A percentile compares a stretch with the other conserved stretches of the same genome.
Evolutionary conservation across 2,113 vertebrate genomes (phyloP).

Genomic region (Odocoileus hemionus): DNA sequence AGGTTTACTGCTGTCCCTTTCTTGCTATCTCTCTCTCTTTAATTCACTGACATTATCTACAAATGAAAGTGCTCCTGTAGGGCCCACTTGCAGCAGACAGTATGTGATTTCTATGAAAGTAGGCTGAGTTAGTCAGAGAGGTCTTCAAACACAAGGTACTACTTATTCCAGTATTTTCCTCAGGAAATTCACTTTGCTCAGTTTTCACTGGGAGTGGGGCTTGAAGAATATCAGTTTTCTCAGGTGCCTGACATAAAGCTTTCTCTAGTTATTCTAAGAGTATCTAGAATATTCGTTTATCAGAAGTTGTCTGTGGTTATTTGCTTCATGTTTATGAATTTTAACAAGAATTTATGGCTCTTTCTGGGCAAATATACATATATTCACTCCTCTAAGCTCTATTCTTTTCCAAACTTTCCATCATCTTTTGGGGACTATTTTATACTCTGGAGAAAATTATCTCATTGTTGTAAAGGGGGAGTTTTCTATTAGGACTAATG

Average conservation of each 20-base stretch:
- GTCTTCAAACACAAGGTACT: neutral
- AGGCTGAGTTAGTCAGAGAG: neutral
- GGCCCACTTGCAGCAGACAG: neutral
- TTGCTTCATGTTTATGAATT: neutral
- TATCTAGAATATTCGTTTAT: neutral
- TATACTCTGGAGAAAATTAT: neutral
- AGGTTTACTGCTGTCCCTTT: neutral
- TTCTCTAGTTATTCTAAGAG: neutral
- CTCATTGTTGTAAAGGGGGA: neutral
- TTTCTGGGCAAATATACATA: neutral
- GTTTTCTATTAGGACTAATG: constrained; percentile 25
- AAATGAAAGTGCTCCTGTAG: neutral
- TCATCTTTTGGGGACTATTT: neutral
- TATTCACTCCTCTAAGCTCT: neutral
- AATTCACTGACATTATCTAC: neutral
- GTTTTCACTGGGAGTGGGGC: neutral
- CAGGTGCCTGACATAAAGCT: neutral
- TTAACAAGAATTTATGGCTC: neutral
- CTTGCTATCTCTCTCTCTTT: neutral
- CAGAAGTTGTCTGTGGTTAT: neutral
- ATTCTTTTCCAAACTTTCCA: neutral
- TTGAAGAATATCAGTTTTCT: neutral
- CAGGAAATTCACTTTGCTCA: neutral
- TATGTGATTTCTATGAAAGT: neutral
- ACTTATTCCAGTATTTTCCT: neutral